Percentiles rank a stretch among this genome's conserved stretches.
Evolutionary conservation across 1,140 invertebrate species (phyloP).

Genomic region (Yoshiicerus persimilis): DNA sequence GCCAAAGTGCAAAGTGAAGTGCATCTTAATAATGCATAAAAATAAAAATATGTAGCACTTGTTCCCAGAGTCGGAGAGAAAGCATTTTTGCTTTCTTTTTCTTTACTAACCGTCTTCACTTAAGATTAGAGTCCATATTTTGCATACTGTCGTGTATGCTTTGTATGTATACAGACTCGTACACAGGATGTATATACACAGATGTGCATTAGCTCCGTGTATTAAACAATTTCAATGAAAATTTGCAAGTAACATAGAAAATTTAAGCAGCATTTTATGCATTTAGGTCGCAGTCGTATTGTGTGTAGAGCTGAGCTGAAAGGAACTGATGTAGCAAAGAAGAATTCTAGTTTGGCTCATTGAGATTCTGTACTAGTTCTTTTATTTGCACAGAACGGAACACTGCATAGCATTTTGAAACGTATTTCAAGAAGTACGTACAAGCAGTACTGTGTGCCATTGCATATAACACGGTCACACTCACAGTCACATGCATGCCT

Average conservation of each 20-base stretch:
- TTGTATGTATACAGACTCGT: not conserved
- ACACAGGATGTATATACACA: not conserved
- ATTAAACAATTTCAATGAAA: not conserved
- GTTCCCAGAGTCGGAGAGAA: not conserved
- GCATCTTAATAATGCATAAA: constrained; percentile 23
- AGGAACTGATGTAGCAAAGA: not conserved
- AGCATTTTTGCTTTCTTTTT: not conserved
- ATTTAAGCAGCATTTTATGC: not conserved
- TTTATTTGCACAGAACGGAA: constrained; percentile 4
- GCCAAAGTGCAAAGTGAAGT: constrained; percentile 16
- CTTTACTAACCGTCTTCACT: not conserved
- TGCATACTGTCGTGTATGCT: no score
- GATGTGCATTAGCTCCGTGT: not conserved
- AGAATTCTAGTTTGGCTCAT: not conserved
- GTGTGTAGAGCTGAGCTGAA: not conserved
- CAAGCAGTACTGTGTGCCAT: not conserved
- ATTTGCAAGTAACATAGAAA: constrained; percentile 3
- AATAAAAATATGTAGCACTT: constrained; percentile 11
- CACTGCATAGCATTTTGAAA: not conserved
- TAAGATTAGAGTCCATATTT: not conserved
- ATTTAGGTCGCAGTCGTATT: not conserved
- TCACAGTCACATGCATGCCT: not conserved
- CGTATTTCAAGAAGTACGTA: not conserved
- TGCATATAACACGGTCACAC: not conserved
- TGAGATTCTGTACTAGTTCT: constrained; percentile 8